phyloP scores from a whole-genome alignment of 1,140 invertebrate genomes.

The Drosophila yakuba region DNA sequence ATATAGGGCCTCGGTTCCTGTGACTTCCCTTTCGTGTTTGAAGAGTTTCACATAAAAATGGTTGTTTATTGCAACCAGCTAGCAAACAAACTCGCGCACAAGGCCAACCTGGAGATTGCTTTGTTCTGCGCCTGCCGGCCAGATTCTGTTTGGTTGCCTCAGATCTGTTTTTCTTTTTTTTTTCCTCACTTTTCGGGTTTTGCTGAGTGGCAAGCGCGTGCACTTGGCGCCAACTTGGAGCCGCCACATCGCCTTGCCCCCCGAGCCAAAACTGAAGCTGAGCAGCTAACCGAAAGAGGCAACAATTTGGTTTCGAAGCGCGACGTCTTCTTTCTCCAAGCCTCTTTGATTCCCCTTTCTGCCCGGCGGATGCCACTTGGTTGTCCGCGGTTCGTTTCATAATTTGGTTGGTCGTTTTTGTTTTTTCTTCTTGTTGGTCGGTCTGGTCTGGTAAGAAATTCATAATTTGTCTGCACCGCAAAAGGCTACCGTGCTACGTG shows the following conservation, averaged over 20 bases:
- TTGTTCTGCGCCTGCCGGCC: conserved; percentile 33
- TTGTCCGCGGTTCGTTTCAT: conserved; percentile 55
- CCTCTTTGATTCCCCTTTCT: neutral
- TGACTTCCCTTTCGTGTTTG: conserved; percentile 49
- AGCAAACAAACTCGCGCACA: conserved; percentile 25
- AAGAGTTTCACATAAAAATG: conserved; percentile 54
- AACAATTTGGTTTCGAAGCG: conserved; percentile 49
- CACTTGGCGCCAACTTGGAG: conserved; percentile 67
- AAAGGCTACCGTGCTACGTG: conserved; percentile 68
- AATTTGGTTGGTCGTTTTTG: conserved; percentile 47
- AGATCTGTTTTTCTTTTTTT: neutral
- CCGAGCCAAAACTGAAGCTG: conserved; percentile 14
- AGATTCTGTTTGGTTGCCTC: conserved; percentile 8
- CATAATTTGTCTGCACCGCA: conserved; percentile 65
- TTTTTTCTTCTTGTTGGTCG: conserved; percentile 26
- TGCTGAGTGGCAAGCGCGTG: conserved; percentile 59
- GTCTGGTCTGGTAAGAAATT: conserved; percentile 50
- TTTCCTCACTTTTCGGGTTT: conserved; percentile 25
- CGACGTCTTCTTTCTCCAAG: conserved; percentile 6
- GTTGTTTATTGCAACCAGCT: conserved; percentile 43
- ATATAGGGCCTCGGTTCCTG: conserved; percentile 17
- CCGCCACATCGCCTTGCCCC: conserved; percentile 45
- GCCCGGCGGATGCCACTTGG: conserved; percentile 31
- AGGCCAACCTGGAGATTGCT: conserved; percentile 31
- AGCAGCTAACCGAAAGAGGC: conserved; percentile 28